Percentiles rank a stretch among this genome's conserved stretches.
These are phyloP conservation scores for Hemistola chrysoprasaria DNA, from an alignment of 2,888 invertebrate genomes.

Conservation along the genomic window DNA sequence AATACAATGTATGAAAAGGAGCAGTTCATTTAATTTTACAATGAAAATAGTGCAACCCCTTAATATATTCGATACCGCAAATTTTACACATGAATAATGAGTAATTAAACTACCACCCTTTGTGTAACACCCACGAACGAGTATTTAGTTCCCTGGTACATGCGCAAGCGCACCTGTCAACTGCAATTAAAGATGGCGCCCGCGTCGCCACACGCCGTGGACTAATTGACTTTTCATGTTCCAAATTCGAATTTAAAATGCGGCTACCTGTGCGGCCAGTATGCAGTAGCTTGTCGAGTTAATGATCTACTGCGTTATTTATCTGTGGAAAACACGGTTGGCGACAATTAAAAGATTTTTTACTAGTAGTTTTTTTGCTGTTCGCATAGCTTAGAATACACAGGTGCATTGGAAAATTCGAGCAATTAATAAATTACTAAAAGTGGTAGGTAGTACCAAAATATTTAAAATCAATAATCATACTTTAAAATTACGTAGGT, in stretches of 20 bases:
- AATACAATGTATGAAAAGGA: too few relatives aligned
- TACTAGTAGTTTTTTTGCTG: too few relatives aligned
- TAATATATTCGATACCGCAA: conserved; percentile 12
- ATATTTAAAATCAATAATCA: too few relatives aligned
- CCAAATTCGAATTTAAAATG: conserved; percentile 48
- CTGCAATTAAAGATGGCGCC: conserved; percentile 72
- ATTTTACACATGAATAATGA: conserved; percentile 1
- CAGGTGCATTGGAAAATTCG: too few relatives aligned
- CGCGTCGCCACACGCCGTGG: conserved; percentile 46
- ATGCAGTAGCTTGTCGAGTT: conserved; percentile 38
- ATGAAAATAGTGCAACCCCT: too few relatives aligned
- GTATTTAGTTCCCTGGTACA: conserved; percentile 32
- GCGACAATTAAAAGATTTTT: conserved; percentile 15
- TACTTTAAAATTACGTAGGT: too few relatives aligned
- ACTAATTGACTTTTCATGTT: conserved; percentile 83
- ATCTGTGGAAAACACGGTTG: conserved; percentile 22
- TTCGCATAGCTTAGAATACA: too few relatives aligned
- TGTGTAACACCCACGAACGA: conserved; percentile 45
- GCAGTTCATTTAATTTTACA: too few relatives aligned
- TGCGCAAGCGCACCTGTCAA: conserved; percentile 68
- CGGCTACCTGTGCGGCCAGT: conserved; percentile 49
- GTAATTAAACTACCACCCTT: conserved; percentile 44
- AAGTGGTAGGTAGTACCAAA: too few relatives aligned
- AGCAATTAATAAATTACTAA: too few relatives aligned
- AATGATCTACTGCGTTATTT: conserved; percentile 36